Evolutionary conservation across 2,888 invertebrate genomes (phyloP).

Genomic region (Drosophila paranaensis): DNA sequence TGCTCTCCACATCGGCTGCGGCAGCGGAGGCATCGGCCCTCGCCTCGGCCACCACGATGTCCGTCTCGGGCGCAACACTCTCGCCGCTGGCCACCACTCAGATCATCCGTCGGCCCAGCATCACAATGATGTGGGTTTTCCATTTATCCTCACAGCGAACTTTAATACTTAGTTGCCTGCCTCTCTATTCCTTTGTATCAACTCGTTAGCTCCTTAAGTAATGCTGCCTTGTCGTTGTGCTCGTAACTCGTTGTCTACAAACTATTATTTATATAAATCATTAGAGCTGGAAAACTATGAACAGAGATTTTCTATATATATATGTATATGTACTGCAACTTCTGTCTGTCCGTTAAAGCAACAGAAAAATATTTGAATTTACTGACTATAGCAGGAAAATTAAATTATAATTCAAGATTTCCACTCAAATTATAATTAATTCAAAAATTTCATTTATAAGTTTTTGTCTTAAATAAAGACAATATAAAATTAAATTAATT

Average conservation of each 20-base stretch:
- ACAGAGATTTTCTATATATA: too few relatives aligned
- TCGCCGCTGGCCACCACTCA: conserved; percentile 84
- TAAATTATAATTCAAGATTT: background rate
- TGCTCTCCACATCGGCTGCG: conserved; percentile 80
- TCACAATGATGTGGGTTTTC: conserved; percentile 85
- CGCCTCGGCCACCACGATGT: conserved; percentile 59
- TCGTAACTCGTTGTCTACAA: conserved; percentile 9
- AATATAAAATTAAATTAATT: too few relatives aligned
- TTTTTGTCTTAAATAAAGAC: too few relatives aligned
- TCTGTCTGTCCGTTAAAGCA: conserved; percentile 5
- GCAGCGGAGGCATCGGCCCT: conserved; percentile 72
- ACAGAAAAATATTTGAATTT: too few relatives aligned
- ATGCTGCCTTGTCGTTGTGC: conserved; percentile 23
- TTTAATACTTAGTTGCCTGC: conserved; percentile 46
- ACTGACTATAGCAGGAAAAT: too few relatives aligned
- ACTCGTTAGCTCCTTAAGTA: background rate
- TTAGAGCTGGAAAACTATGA: conserved; percentile 29
- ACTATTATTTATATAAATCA: background rate
- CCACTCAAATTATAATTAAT: background rate
- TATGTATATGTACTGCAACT: too few relatives aligned
- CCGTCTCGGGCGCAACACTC: conserved; percentile 79
- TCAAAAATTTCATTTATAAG: background rate
- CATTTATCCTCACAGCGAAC: conserved; percentile 25
- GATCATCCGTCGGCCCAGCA: conserved; percentile 84
- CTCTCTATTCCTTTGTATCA: conserved; percentile 9